A percentile compares a stretch with the other conserved stretches of the same genome.
phyloP scores from a whole-genome alignment of 1,140 invertebrate species.

The Vanessa atalanta region DNA sequence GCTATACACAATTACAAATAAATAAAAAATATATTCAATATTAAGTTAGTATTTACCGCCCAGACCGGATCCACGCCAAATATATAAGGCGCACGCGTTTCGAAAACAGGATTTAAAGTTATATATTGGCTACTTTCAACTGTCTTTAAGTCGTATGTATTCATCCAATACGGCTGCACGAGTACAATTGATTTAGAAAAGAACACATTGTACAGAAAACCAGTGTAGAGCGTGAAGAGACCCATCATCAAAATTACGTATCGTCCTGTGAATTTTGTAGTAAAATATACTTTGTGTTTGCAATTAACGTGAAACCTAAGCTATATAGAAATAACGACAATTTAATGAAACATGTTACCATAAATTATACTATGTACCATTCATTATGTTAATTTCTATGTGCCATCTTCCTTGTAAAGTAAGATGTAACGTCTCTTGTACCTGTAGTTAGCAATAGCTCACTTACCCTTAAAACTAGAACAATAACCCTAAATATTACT shows the following conservation, averaged over 20 bases:
- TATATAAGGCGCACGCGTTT: slow-evolving; percentile 49
- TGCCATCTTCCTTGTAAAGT: no score
- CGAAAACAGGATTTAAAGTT: slow-evolving; percentile 47
- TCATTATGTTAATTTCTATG: no score
- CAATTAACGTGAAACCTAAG: no score
- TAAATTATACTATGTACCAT: no score
- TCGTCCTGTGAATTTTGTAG: slow-evolving; percentile 69
- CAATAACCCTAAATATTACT: no score
- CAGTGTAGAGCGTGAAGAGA: slow-evolving; percentile 89
- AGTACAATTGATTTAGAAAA: slow-evolving; percentile 89
- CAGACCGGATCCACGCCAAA: slow-evolving; percentile 58
- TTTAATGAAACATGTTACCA: no score
- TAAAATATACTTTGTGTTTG: not conserved
- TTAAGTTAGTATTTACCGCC: slow-evolving; percentile 36
- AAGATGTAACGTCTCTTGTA: no score
- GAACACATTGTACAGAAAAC: slow-evolving; percentile 91
- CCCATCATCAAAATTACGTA: slow-evolving; percentile 93
- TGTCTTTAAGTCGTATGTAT: slow-evolving; percentile 61
- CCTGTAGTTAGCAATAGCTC: no score
- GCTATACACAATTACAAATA: not conserved
- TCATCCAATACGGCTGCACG: slow-evolving; percentile 86
- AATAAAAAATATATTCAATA: not conserved
- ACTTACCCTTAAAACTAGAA: no score
- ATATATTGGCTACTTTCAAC: slow-evolving; percentile 48
- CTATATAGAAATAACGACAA: no score